These are phyloP conservation scores for Lonchura striata DNA, from an alignment of 2,113 vertebrate species.

Conservation along the genomic window DNA sequence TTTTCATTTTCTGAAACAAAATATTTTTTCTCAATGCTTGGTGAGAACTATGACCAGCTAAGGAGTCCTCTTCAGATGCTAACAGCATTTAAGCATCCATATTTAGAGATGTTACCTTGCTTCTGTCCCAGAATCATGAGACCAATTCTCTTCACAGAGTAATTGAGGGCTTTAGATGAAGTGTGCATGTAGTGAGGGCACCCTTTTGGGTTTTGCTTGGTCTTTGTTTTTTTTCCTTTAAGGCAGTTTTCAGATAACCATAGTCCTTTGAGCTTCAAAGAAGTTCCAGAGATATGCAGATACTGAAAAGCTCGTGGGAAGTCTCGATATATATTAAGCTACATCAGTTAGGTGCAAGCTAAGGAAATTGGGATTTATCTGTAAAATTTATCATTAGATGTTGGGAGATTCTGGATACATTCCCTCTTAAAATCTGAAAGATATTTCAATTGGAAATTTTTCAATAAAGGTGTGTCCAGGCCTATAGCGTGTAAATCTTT, in stretches of 20 bases:
- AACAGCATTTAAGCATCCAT: neutral
- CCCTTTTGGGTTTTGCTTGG: neutral
- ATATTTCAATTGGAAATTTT: neutral
- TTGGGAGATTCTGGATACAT: neutral
- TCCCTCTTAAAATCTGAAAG: neutral
- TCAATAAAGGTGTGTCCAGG: neutral
- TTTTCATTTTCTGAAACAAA: neutral
- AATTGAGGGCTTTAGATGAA: neutral
- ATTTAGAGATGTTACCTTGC: neutral
- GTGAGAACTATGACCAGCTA: neutral
- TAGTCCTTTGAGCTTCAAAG: neutral
- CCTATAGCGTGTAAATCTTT: neutral
- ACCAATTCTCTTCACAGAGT: neutral
- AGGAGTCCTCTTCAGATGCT: neutral
- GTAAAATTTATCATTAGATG: neutral
- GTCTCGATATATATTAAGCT: neutral
- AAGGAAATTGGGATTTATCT: neutral
- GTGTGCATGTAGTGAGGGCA: neutral
- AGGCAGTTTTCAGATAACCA: neutral
- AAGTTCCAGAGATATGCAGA: neutral
- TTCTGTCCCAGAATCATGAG: neutral
- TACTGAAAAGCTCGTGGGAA: neutral
- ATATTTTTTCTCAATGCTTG: neutral
- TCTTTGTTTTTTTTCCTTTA: neutral
- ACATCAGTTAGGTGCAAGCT: neutral